These are phyloP conservation scores for Drosophila kokeensis DNA, from an alignment of 2,888 invertebrate genomes.

Conservation along the genomic window DNA sequence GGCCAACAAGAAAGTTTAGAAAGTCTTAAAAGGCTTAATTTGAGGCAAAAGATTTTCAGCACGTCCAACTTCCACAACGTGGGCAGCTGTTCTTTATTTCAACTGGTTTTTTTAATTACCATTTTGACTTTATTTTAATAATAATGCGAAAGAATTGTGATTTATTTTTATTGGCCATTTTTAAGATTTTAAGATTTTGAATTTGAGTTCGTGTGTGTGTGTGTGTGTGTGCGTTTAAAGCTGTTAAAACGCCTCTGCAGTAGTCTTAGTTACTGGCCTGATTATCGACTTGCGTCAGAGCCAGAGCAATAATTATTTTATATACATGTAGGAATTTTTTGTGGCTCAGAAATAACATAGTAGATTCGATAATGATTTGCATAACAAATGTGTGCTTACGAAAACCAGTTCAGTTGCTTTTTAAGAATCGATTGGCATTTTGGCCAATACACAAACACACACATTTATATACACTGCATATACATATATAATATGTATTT, in stretches of 20 bases:
- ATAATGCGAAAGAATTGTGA: constrained; percentile 2
- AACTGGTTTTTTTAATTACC: background rate
- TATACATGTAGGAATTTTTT: constrained; percentile 15
- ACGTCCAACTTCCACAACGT: background rate
- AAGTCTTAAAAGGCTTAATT: background rate
- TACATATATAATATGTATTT: constrained; percentile 47
- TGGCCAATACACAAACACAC: constrained; percentile 18
- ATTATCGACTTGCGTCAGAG: constrained; percentile 51
- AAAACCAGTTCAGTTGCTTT: constrained; percentile 68
- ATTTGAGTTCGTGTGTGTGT: background rate
- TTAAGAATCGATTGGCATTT: constrained; percentile 61
- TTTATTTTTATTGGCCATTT: background rate
- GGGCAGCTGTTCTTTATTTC: constrained; percentile 1
- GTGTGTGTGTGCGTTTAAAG: background rate
- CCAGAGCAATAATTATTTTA: constrained; percentile 4
- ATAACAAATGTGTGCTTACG: constrained; percentile 57
- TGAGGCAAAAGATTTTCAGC: background rate
- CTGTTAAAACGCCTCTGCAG: constrained; percentile 18
- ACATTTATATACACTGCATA: constrained; percentile 23
- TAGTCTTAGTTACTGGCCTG: constrained; percentile 18
- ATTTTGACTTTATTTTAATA: constrained; percentile 10
- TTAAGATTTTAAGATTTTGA: background rate
- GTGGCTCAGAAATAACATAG: constrained; percentile 25
- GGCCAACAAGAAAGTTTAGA: background rate
- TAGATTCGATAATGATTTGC: constrained; percentile 53